These are phyloP conservation scores for Catamblyrhynchus diadema DNA, from an alignment of 2,797 vertebrate species.

Conservation along the genomic window DNA sequence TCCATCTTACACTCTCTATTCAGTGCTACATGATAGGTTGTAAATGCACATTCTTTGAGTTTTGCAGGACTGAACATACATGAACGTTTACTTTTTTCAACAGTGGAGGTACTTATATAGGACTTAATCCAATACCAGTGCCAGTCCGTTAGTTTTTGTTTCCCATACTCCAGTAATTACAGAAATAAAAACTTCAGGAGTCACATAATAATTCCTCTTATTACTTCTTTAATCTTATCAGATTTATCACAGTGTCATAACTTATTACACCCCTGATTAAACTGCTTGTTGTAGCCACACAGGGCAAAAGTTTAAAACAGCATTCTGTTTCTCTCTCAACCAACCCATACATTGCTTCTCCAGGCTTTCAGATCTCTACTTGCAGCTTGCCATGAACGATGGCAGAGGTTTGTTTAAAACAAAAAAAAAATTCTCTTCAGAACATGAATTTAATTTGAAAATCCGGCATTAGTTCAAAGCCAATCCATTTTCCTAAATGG, in stretches of 20 bases:
- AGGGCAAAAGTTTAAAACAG: slow-evolving; percentile 7
- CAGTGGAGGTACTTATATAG: background rate
- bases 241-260: background rate
- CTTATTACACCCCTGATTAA: background rate
- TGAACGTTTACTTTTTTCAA: background rate
- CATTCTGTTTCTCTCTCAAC: background rate
- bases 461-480: slow-evolving; percentile 2
- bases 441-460: slow-evolving; percentile 25
- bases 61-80: background rate
- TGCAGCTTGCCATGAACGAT: background rate
- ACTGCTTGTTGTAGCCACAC: background rate
- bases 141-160: background rate
- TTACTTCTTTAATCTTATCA: background rate
- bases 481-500: slow-evolving; percentile 18
- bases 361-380: background rate
- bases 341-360: background rate
- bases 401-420: background rate
- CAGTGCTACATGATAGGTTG: background rate
- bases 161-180: background rate
- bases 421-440: background rate
- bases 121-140: background rate
- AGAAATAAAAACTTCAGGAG: slow-evolving; percentile 5
- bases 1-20: slow-evolving; percentile 29
- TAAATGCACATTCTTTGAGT: slow-evolving; percentile 13
- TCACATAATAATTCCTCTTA: background rate